Evolutionary conservation across 2,888 invertebrate species (phyloP), one percentile per base, ranked within the genome.

Genomic region (Volucella inanis): DNA sequence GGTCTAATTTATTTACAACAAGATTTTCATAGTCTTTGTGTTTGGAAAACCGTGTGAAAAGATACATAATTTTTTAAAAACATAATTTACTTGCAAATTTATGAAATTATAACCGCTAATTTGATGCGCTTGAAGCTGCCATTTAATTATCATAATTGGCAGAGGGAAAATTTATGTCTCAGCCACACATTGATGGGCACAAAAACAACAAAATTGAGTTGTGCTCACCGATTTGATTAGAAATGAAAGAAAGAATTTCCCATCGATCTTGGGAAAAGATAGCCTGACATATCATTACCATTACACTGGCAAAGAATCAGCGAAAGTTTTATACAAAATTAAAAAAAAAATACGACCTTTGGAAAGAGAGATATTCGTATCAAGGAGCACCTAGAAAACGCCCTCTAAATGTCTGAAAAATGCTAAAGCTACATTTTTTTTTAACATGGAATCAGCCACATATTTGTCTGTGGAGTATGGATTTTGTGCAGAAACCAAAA

Each of bases 101-200:
- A 11, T 52, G 38, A 55, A 43, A 41, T 61, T 52, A 43, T 15
- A 65, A 12, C 8, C 41, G 39, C n/a, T 1, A 52, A 64, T 80
- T 68, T 55, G 80, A 39, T 68, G 59, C 65, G 70, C 77, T 82
- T 72, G 55, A 61, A 82, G 62, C 67, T 62, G 55, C 55, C 61
- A 72, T 70, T 83, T 83, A 83, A 83, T 78, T 78, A 74, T 41
- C 68, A 59, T 78, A 78, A 83, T 78, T 78, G 67, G 52, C 8
- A 14, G 15, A 62, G 54, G 50, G 52, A 57, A 68, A 72, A 77
- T 62, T 39, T 38, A 15, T 14, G 38, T 38, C 38, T n/a, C 18
- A 38, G 14, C 45, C 41, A 10, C 49, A 49, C 12, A 14, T 11
- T 43, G 8, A 31, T 9, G 38, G 14, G 14, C 12, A 38, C 31